These are phyloP conservation scores for Protonibea diacanthus DNA, from an alignment of 2,797 vertebrate genomes.

Conservation along the genomic window DNA sequence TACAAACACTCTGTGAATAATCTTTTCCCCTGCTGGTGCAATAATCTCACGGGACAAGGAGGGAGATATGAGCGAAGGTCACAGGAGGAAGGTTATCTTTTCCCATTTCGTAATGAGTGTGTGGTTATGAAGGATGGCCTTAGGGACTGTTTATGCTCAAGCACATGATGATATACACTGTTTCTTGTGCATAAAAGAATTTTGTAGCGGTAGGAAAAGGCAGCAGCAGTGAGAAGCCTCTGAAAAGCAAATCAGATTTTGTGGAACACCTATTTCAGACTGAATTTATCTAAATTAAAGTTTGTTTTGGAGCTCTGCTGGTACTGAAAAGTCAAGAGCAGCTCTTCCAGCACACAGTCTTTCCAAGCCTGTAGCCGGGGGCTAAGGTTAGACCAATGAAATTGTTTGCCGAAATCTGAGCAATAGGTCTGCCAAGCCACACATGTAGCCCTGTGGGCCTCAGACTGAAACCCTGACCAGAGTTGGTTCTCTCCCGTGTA, in stretches of 20 bases:
- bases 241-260: conserved; percentile 26
- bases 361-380: conserved; percentile 30
- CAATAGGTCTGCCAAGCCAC: conserved; percentile 49
- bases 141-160: not conserved
- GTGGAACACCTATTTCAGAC: conserved; percentile 30
- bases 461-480: conserved; percentile 19
- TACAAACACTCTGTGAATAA: conserved; percentile 53
- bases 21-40: conserved; percentile 27
- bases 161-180: not conserved
- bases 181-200: not conserved
- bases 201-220: conserved; percentile 3
- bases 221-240: not conserved
- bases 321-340: conserved; percentile 20
- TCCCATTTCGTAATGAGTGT: conserved; percentile 17
- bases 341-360: conserved; percentile 20
- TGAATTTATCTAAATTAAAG: conserved; percentile 42
- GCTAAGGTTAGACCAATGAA: conserved; percentile 33
- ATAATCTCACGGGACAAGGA: conserved; percentile 7
- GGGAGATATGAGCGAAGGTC: conserved; percentile 14
- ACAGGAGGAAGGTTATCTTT: conserved; percentile 28
- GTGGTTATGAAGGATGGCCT: conserved; percentile 12
- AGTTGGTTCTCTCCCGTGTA: conserved; percentile 20
- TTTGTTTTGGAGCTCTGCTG: conserved; percentile 37
- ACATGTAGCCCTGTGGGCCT: conserved; percentile 29
- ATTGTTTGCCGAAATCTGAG: conserved; percentile 27